Percentiles rank a stretch among this genome's conserved stretches.
Conservation (phyloP, 2,113 vertebrate species). For the Notechis scutatus region DNA sequence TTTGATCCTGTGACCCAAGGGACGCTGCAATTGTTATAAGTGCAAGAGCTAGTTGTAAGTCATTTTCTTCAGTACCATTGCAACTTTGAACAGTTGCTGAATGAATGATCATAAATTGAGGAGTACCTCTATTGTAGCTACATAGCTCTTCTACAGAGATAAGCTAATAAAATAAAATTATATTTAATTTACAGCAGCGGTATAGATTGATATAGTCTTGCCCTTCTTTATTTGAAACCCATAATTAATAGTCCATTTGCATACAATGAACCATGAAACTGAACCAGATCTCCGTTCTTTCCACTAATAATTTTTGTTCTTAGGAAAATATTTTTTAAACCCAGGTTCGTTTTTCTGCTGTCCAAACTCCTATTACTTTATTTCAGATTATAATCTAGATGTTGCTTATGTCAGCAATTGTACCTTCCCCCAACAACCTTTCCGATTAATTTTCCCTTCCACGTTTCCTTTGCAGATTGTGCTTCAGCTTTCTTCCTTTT, state of each 20-base stretch:
- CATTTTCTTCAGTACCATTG: neutral
- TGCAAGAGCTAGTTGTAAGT: neutral
- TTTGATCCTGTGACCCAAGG: neutral
- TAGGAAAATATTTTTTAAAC: neutral
- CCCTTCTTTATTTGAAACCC: neutral
- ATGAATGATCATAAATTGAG: neutral
- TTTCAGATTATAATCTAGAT: conserved; percentile 18
- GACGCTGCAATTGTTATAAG: neutral
- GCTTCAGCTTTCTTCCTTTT: neutral
- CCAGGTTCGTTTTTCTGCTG: neutral
- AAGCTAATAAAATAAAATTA: neutral
- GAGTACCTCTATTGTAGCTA: neutral
- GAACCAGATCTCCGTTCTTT: neutral
- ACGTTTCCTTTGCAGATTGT: neutral
- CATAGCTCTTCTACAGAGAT: neutral
- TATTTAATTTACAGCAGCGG: neutral
- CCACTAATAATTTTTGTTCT: neutral
- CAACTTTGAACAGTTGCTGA: neutral
- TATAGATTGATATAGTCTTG: neutral
- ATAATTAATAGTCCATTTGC: neutral
- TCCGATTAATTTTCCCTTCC: neutral
- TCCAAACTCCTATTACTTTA: neutral
- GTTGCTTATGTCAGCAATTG: conserved; percentile 10
- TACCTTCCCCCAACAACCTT: neutral
- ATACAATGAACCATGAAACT: neutral